Evolutionary conservation across 2,888 invertebrate genomes (phyloP), one percentile per base, ranked within the genome.

Genomic region (Amphipoea lucens): DNA sequence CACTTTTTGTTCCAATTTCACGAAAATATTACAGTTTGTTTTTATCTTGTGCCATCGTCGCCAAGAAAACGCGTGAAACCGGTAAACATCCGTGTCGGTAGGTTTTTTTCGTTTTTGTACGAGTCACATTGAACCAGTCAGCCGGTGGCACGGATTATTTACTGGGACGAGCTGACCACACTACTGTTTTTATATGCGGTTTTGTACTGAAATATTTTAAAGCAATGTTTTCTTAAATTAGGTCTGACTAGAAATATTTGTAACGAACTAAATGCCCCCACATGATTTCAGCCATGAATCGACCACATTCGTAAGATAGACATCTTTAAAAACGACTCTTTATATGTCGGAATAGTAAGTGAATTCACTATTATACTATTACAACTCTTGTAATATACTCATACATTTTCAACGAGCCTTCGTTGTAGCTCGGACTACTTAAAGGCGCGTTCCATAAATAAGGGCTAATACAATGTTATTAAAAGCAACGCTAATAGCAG

Each of bases 31-130:
- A 54, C 69, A 79, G 45, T 77, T 76, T 78, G 71, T 75, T 83
- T 78, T 81, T 70, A 67, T 81, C 76, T 77, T 79, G 68, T 78
- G 75, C 48, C 84, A 77, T 82, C 51, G 51, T 68, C 67, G 76
- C 57, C 40, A 73, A 78, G 72, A 80, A 83, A 82, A 79, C 70
- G 79, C 73, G 69, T 48, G 67, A 72, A 86, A 87, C 86, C 82
- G 75, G 87, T 82, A 82, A 78, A 87, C 87, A 83, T 88, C 88
- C 86, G 85, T 74, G 79, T 86, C 83, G 81, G 54, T 48, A 23
- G 12, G 72, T 60, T 81, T 82, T 48, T 79, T 76, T 80, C 54
- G 45, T 84, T 79, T 78, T 81, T 74, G 73, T 84, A 51, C n/a
- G 20, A 76, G 77, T 76, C 74, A 72, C 79, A 75, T 51, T 76